Evolutionary conservation across 2,797 vertebrate species (phyloP), one percentile per base, ranked within the genome.

Genomic region (Schizothorax lantsangensis): DNA sequence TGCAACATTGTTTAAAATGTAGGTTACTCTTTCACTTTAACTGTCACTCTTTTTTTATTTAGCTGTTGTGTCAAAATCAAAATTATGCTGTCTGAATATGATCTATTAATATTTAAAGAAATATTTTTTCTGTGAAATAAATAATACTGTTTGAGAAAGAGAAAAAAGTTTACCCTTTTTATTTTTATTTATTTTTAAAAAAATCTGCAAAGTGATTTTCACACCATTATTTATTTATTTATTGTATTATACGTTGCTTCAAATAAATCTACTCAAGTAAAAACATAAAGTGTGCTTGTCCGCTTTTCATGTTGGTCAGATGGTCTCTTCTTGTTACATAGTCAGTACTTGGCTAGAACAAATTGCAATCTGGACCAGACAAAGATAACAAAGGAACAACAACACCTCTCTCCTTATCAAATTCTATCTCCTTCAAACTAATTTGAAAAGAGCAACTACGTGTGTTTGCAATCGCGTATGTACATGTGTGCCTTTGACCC

Each of bases 401-500:
- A n/a, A 43, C n/a, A n/a, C 21, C 54, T 7, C n/a, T 30, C 38
- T 59, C 8, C 26, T 38, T 69, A 47, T 71, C 49, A 85, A 71
- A 33, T 54, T 17, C 17, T 23, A 15, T 49, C 66, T 49, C 84
- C 54, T 81, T 64, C 30, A 52, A 73, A 84, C 69, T 75, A 83
- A 80, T 74, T 59, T 80, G 43, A 80, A 83, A 40, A 87, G 75
- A 83, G 3, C 79, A 23, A 75, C 6, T 19, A 23, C 26, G 6
- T 64, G 62, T n/a, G 21, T 54, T 23, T 86, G 26, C 33, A 19
- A 81, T 17, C 54, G 78, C 6, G 30, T 69, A 33, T 47, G 59
- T 83, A 49, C 52, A 74, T 81, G 78, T 78, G 75, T 64, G 69
- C 15, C 81, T 87, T 86, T 86, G 88, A 89, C 86, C 81, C 72